A percentile compares a stretch with the other conserved stretches of the same genome.
These are phyloP conservation scores for Phocoena sinus DNA, from an alignment of 2,113 vertebrate genomes.

Conservation along the genomic window DNA sequence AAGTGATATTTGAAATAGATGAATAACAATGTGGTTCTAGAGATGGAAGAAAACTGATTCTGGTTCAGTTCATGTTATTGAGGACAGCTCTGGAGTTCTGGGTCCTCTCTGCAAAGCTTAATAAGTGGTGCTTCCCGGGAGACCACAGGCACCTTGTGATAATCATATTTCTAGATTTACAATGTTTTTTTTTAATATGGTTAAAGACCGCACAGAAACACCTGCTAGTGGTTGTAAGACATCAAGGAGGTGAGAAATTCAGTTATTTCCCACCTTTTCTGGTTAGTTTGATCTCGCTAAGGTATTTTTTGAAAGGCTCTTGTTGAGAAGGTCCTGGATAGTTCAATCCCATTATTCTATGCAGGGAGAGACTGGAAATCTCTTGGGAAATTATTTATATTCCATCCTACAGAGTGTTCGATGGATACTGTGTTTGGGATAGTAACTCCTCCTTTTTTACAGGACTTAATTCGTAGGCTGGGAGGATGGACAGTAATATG, in stretches of 20 bases:
- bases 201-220: background rate
- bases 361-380: too few relatives aligned
- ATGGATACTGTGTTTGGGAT: background rate
- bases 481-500: accelerated
- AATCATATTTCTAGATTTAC: background rate
- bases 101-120: background rate
- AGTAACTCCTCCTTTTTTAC: background rate
- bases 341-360: background rate
- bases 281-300: too few relatives aligned
- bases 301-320: background rate
- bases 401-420: background rate
- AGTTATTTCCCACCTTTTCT: background rate
- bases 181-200: accelerated
- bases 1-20: background rate
- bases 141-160: accelerated
- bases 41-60: accelerated
- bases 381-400: background rate
- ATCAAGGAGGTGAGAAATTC: accelerated
- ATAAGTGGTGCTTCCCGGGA: background rate
- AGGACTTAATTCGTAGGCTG: background rate
- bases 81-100: background rate
- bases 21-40: accelerated
- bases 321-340: background rate
- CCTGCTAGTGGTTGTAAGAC: background rate
- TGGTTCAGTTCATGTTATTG: accelerated